A percentile compares a stretch with the other conserved stretches of the same genome.
These are phyloP conservation scores for Varroa destructor DNA, from an alignment of 1,140 invertebrate genomes.

Conservation along the genomic window DNA sequence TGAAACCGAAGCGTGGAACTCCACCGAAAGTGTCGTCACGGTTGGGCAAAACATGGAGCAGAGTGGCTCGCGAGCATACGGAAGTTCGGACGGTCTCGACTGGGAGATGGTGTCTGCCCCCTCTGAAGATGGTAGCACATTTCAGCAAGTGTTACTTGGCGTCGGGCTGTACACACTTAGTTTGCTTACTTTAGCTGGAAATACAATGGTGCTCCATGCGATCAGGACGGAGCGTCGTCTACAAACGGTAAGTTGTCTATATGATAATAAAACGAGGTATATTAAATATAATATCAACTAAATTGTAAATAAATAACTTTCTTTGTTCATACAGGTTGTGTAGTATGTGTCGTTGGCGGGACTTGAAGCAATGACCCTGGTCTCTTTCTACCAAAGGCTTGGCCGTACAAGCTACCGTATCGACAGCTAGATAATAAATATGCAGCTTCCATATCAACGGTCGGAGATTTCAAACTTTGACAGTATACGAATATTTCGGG, in stretches of 20 bases:
- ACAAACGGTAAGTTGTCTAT: slow-evolving; percentile 40
- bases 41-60: neutral
- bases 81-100: neutral
- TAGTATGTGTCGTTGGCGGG: neutral
- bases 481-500: no score
- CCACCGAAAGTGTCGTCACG: neutral
- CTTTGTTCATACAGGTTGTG: neutral
- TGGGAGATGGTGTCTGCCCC: slow-evolving; percentile 13
- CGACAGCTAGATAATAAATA: no score
- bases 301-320: neutral
- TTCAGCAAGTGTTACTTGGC: slow-evolving; percentile 38
- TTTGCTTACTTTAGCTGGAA: slow-evolving; percentile 42
- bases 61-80: neutral
- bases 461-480: no score
- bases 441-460: no score
- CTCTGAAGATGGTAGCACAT: neutral
- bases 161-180: slow-evolving; percentile 39
- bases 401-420: no score
- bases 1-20: slow-evolving; percentile 3
- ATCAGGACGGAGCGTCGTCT: slow-evolving; percentile 43
- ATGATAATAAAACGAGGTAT: neutral
- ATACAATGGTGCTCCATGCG: slow-evolving; percentile 44
- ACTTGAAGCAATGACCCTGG: neutral
- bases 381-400: no score
- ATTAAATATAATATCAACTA: neutral